A percentile compares a stretch with the other conserved stretches of the same genome.
These are phyloP conservation scores for Sula dactylatra DNA, from an alignment of 2,113 vertebrate genomes.

Conservation along the genomic window DNA sequence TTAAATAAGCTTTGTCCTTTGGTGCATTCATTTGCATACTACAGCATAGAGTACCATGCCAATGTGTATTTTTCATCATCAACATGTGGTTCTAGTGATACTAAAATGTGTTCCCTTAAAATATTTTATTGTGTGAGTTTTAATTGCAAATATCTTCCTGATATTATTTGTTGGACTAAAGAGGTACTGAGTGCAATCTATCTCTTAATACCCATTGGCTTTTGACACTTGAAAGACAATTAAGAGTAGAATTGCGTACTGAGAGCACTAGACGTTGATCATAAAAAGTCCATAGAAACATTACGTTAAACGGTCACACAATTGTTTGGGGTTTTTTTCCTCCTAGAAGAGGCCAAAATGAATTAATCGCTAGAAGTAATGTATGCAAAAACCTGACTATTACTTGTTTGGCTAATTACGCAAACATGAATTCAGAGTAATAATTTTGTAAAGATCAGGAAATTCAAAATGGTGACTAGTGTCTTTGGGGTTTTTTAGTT, in stretches of 20 bases:
- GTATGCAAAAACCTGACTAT: not conserved
- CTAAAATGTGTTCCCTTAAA: not conserved
- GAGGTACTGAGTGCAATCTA: not conserved
- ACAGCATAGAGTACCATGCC: not conserved
- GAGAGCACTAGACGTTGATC: not conserved
- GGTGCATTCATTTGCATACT: not conserved
- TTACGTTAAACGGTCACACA: not conserved
- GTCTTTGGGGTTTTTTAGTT: not conserved
- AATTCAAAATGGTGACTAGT: not conserved
- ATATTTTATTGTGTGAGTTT: not conserved
- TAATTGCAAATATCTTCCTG: not conserved
- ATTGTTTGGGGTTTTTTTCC: not conserved
- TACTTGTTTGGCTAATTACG: not conserved
- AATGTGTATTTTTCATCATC: not conserved
- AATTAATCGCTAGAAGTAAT: not conserved
- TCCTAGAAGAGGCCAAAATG: not conserved
- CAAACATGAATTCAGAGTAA: not conserved
- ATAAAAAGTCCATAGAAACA: not conserved
- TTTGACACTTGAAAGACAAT: not conserved
- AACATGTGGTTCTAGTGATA: not conserved
- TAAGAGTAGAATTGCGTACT: not conserved
- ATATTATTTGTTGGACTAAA: not conserved
- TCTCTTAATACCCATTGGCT: not conserved
- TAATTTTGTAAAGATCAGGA: not conserved
- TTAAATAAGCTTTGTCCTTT: not conserved